These are phyloP conservation scores for Lordiphosa stackelbergi DNA, from an alignment of 1,140 invertebrate genomes.

Conservation along the genomic window DNA sequence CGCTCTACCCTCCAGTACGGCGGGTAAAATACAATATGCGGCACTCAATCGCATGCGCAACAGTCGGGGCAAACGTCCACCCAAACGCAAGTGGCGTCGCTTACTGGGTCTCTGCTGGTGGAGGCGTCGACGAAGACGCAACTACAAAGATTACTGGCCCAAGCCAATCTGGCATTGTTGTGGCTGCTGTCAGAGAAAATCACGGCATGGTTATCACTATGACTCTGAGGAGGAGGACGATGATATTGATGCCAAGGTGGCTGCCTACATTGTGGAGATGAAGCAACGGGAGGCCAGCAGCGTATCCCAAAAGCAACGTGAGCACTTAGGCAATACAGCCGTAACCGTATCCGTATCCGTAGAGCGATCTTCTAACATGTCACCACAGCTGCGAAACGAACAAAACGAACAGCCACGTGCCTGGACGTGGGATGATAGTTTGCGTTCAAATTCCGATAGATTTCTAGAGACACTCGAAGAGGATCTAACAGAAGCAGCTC, in stretches of 20 bases:
- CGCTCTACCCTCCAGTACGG: conserved; percentile 32
- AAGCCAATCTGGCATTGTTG: conserved; percentile 18
- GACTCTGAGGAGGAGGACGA: conserved; percentile 74
- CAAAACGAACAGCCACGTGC: conserved; percentile 36
- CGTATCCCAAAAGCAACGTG: conserved; percentile 46
- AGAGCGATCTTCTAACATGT: conserved; percentile 17
- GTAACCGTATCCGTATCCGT: conserved; percentile 11
- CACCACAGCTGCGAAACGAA: conserved; percentile 8
- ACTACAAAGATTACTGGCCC: conserved; percentile 46
- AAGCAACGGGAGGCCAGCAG: conserved; percentile 49
- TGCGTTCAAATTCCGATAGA: conserved; percentile 74
- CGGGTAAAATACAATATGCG: conserved; percentile 67
- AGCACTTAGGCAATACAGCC: conserved; percentile 17
- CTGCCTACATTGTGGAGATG: conserved; percentile 75
- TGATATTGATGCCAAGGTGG: conserved; percentile 77
- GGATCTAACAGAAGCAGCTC: conserved; percentile 34
- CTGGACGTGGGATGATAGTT: conserved; percentile 76
- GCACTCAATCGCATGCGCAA: conserved; percentile 66
- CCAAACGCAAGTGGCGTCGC: conserved; percentile 29
- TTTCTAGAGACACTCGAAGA: conserved; percentile 76
- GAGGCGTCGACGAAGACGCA: conserved; percentile 21
- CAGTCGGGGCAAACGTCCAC: conserved; percentile 21
- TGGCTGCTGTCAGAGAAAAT: conserved; percentile 9
- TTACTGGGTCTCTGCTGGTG: conserved; percentile 26
- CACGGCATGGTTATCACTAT: conserved; percentile 36